Evolutionary conservation across 2,797 vertebrate genomes (phyloP).

Genomic region (Rhodeus uyekii): DNA sequence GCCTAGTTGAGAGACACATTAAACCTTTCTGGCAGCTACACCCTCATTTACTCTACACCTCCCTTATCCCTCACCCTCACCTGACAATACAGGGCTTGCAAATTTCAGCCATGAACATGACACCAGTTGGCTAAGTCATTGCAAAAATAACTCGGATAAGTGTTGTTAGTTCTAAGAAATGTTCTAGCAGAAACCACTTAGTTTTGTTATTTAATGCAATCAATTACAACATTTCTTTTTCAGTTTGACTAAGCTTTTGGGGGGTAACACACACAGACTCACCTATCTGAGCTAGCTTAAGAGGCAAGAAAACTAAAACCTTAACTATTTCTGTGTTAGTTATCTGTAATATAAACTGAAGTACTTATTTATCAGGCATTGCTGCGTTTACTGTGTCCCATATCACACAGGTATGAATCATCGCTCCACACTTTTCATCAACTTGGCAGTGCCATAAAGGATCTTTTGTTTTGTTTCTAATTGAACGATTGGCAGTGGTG

Average conservation of each 20-base stretch:
- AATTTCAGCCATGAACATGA: slow-evolving; percentile 7
- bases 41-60: too few relatives aligned
- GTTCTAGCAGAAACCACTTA: neutral
- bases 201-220: neutral
- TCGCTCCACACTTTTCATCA: slow-evolving; percentile 40
- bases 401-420: slow-evolving; percentile 30
- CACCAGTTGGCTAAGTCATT: neutral
- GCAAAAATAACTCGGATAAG: neutral
- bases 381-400: slow-evolving; percentile 17
- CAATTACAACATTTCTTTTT: neutral
- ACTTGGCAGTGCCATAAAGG: slow-evolving; percentile 63
- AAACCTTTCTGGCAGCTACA: too few relatives aligned
- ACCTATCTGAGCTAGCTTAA: neutral
- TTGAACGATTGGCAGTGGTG: slow-evolving; percentile 68
- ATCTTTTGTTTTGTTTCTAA: slow-evolving; percentile 64
- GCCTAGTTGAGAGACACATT: too few relatives aligned
- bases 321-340: slow-evolving; percentile 35
- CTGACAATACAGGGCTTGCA: neutral
- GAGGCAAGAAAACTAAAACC: neutral
- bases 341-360: slow-evolving; percentile 45
- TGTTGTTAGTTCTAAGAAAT: neutral
- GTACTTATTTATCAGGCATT: slow-evolving; percentile 7
- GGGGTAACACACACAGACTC: slow-evolving; percentile 5
- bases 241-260: neutral
- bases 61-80: too few relatives aligned